phyloP scores from a whole-genome alignment of 2,888 invertebrate species.

The Sinotaia quadrata region DNA sequence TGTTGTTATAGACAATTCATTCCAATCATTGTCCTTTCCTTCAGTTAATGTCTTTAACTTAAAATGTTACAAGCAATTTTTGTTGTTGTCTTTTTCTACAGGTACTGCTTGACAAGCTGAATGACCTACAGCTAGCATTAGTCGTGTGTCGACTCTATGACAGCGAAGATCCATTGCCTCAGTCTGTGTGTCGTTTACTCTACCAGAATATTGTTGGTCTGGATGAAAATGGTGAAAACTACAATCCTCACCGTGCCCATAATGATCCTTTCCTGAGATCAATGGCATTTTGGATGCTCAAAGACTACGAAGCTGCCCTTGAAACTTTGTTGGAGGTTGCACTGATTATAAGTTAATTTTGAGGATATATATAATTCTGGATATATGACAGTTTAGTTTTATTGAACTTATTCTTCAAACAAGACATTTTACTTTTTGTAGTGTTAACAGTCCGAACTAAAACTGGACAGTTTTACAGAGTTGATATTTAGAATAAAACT shows the following conservation, averaged over 20 bases:
- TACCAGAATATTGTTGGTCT: constrained; percentile 63
- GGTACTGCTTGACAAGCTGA: constrained; percentile 90
- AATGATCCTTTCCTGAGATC: constrained; percentile 95
- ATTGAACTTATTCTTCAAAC: background rate
- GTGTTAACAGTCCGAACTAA: too few relatives aligned
- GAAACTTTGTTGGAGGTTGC: constrained; percentile 56
- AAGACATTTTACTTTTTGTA: background rate
- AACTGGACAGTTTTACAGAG: too few relatives aligned
- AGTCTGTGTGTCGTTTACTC: constrained; percentile 60
- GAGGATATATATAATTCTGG: too few relatives aligned
- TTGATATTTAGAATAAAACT: too few relatives aligned
- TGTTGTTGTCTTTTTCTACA: too few relatives aligned
- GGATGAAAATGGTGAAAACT: constrained; percentile 75
- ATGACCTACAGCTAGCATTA: constrained; percentile 96
- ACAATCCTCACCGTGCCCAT: constrained; percentile 75
- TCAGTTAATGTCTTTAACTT: too few relatives aligned
- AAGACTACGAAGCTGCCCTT: constrained; percentile 86
- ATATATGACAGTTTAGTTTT: background rate
- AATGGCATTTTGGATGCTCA: constrained; percentile 97
- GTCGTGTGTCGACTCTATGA: constrained; percentile 94
- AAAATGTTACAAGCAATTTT: too few relatives aligned
- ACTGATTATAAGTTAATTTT: too few relatives aligned
- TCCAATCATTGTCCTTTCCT: too few relatives aligned
- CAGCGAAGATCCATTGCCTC: constrained; percentile 72
- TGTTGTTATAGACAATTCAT: too few relatives aligned